Conservation (phyloP, 2,113 vertebrate species). For the Tautogolabrus adspersus region DNA sequence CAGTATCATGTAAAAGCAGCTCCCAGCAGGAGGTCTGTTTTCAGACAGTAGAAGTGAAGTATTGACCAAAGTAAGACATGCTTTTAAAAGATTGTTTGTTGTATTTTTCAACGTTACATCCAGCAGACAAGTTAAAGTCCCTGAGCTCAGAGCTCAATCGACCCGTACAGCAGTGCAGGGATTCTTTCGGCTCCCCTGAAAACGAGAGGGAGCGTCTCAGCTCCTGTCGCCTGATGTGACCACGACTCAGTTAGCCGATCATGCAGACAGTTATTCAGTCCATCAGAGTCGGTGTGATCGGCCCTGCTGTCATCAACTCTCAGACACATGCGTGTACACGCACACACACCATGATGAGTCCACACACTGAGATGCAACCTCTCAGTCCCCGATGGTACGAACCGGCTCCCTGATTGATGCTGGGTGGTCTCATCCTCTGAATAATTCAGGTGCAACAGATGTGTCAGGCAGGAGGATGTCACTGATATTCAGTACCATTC, state of each 20-base stretch:
- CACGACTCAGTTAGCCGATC: too few relatives aligned
- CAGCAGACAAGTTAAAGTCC: constrained; percentile 22
- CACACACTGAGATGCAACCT: constrained; percentile 37
- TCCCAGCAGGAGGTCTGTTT: too few relatives aligned
- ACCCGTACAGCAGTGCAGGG: too few relatives aligned
- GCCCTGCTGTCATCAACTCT: not conserved
- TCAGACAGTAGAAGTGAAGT: not conserved
- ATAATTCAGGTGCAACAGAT: constrained; percentile 82
- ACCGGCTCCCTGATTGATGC: constrained; percentile 68
- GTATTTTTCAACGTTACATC: not conserved
- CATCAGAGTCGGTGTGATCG: constrained; percentile 27
- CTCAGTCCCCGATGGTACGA: constrained; percentile 44
- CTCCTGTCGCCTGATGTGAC: too few relatives aligned
- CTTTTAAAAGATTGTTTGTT: constrained; percentile 38
- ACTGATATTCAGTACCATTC: constrained; percentile 71
- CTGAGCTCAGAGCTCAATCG: constrained; percentile 15
- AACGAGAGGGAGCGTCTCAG: too few relatives aligned
- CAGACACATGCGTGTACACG: not conserved
- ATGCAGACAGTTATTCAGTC: not conserved
- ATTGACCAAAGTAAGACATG: constrained; percentile 1
- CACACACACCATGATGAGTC: constrained; percentile 49
- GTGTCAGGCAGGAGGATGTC: constrained; percentile 72
- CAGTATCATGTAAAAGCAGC: too few relatives aligned
- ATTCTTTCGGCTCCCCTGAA: too few relatives aligned
- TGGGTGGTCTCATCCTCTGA: constrained; percentile 73